These are phyloP conservation scores for Petroica traversi DNA, from an alignment of 2,113 vertebrate genomes.

Conservation along the genomic window DNA sequence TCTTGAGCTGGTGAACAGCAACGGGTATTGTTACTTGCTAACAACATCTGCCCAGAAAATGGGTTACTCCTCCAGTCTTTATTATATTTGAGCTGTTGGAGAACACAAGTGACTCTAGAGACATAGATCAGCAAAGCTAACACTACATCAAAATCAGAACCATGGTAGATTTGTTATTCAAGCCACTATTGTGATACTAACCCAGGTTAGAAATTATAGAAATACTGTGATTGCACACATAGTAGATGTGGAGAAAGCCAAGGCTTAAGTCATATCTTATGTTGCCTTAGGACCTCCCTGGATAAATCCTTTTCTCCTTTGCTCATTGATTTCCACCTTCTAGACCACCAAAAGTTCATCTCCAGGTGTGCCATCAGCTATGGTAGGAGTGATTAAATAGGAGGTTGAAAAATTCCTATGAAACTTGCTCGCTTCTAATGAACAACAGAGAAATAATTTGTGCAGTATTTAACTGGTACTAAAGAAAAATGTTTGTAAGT, in stretches of 20 bases:
- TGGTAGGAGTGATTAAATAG: neutral
- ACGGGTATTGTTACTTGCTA: fast-evolving
- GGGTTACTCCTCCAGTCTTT: neutral
- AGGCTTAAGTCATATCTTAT: neutral
- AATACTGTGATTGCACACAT: neutral
- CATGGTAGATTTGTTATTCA: neutral
- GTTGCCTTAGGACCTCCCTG: neutral
- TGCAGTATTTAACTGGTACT: neutral
- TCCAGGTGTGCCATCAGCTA: neutral
- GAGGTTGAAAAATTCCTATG: neutral
- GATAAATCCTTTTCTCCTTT: neutral
- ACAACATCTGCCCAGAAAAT: neutral
- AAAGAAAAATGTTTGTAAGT: neutral
- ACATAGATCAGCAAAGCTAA: neutral
- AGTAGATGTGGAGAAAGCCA: neutral
- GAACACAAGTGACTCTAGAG: neutral
- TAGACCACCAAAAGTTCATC: neutral
- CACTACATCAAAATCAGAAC: neutral
- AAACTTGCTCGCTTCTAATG: neutral
- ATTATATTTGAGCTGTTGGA: neutral
- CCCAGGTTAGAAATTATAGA: neutral
- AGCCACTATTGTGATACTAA: neutral
- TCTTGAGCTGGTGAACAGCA: neutral
- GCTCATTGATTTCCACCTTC: neutral
- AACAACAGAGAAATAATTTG: neutral